Percentiles rank a stretch among this genome's conserved stretches.
These are phyloP conservation scores for Choloepus didactylus DNA, from an alignment of 2,797 vertebrate genomes.

Conservation along the genomic window DNA sequence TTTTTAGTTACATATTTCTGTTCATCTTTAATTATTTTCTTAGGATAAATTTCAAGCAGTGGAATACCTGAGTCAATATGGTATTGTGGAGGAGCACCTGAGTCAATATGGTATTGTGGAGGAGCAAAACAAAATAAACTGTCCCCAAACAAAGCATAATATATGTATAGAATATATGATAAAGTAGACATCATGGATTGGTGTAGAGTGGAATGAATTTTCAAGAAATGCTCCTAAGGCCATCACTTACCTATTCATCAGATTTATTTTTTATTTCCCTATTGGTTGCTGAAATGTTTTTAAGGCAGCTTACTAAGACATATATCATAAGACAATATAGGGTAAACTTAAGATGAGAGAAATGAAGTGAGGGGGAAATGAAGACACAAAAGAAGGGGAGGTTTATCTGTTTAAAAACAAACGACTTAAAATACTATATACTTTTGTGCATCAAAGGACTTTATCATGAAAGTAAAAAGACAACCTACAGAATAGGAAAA, in stretches of 20 bases:
- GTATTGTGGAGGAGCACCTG: too few relatives aligned
- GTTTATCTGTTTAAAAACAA: background rate
- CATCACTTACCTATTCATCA: background rate
- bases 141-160: background rate
- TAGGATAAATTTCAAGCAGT: background rate
- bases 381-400: background rate
- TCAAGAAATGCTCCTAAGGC: background rate
- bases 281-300: background rate
- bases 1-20: slow-evolving; percentile 27
- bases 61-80: background rate
- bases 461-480: too few relatives aligned
- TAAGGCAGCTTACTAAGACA: background rate
- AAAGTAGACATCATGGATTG: background rate
- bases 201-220: background rate
- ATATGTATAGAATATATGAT: background rate
- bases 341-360: background rate
- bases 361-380: background rate
- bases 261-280: background rate
- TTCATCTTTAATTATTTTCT: background rate
- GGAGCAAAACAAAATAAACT: background rate
- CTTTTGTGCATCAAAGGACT: background rate
- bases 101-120: background rate
- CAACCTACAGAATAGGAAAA: too few relatives aligned
- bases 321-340: background rate
- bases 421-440: slow-evolving; percentile 11